Percentiles rank a stretch among this genome's conserved stretches.
phyloP scores from a whole-genome alignment of 2,888 invertebrate genomes.

The Megaustenia siamemsis region DNA sequence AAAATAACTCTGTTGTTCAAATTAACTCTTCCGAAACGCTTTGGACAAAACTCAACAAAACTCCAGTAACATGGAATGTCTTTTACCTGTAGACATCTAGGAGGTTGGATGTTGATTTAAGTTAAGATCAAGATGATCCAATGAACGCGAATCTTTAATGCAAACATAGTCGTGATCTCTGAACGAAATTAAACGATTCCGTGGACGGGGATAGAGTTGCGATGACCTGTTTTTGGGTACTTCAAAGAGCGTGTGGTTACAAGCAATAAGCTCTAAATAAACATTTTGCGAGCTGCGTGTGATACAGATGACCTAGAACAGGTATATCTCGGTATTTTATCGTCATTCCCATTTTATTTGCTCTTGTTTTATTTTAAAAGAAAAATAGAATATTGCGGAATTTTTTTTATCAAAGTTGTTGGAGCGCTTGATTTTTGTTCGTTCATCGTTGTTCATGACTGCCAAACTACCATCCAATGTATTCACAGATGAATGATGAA shows the following conservation, averaged over 20 bases:
- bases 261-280: not conserved
- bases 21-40: not conserved
- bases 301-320: no score
- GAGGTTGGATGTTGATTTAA: not conserved
- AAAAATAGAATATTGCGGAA: no score
- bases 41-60: not conserved
- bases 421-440: no score
- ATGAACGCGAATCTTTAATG: not conserved
- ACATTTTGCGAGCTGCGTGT: no score
- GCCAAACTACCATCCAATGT: no score
- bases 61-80: not conserved
- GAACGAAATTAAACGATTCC: slow-evolving; percentile 12
- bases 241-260: slow-evolving; percentile 1
- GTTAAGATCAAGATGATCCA: not conserved
- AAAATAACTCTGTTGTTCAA: not conserved
- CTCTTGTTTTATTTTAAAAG: no score
- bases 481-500: no score
- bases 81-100: not conserved
- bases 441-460: no score
- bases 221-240: not conserved
- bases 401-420: no score
- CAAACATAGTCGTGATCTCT: not conserved
- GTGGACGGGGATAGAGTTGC: not conserved
- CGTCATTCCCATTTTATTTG: no score
- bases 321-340: no score